Evolutionary conservation across 1,140 invertebrate genomes (phyloP).

Genomic region (Arion vulgaris): DNA sequence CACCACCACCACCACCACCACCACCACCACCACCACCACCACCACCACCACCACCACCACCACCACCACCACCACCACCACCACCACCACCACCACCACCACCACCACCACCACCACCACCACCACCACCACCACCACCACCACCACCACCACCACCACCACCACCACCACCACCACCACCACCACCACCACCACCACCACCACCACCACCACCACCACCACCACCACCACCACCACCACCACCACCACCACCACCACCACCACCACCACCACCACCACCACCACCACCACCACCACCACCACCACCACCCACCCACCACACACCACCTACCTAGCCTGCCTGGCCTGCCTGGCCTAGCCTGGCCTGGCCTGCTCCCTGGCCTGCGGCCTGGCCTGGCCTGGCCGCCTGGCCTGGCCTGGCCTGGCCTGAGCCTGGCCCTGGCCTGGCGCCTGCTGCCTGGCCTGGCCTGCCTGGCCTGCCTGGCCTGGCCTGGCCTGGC

Average conservation of each 20-base stretch:
- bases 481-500: too few species aligned
- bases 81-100: neutral
- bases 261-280: neutral
- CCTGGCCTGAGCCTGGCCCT: too few species aligned
- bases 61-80: neutral
- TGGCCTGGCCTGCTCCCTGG: too few species aligned
- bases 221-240: neutral
- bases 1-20: constrained; percentile 18
- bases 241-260: neutral
- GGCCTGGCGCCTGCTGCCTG: too few species aligned
- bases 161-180: constrained; percentile 8
- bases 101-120: neutral
- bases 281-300: neutral
- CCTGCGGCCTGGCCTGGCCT: too few species aligned
- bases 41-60: neutral
- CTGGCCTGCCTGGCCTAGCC: too few species aligned
- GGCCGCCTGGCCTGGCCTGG: too few species aligned
- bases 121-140: constrained; percentile 20
- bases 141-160: constrained; percentile 1
- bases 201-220: neutral
- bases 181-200: constrained; percentile 6
- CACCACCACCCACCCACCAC: neutral
- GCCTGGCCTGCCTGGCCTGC: too few species aligned
- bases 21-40: constrained; percentile 11
- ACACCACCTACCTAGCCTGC: too few species aligned